Base-by-base conservation (phyloP, 2,888 invertebrate species). In the Thymelicus lineola region DNA sequence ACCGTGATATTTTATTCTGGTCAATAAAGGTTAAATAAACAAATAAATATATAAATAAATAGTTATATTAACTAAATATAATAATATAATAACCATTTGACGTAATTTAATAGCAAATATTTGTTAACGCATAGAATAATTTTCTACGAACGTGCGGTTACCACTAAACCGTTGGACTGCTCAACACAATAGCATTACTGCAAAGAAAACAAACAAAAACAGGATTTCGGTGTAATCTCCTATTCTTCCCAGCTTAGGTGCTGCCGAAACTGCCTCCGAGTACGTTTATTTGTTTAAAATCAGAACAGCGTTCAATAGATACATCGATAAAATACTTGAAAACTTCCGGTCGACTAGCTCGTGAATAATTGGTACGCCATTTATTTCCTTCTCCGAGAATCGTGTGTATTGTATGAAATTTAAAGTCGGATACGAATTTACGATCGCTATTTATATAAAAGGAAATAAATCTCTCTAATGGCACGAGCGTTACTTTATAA, bases 141-240 rank as follows among this genome's bases (percentile, higher is more conserved):
- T 69, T 63, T 63, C 48, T 6, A 60, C 15, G 46, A 73, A 80
- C 79, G 78, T 80, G 80, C 75, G 73, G 68, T 71, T 77, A 75
- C 75, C 72, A 74, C 76, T 72, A 75, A 76, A 73, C 75, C 75
- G 71, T 77, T 74, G 74, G 66, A 67, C 66, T 28, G 74, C 76
- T 71, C 76, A 70, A 76, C 78, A 90, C 87, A 90, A 91, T 86
- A 84, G 90, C 84, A 85, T 89, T 86, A 89, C 75, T 73, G 76
- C 75, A 88, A 92, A 92, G 91, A 90, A 93, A 91, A 93, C 89
- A 93, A 93, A 93, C 92, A 93, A 93, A 90, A 91, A 93, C 91
- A 91, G 88, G 89, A 88, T 93, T 93, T 90, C 87, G 82, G 74
- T 85, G 88, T 92, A 93, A 93, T 91, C 90, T 87, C 82, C 86